phyloP scores from a whole-genome alignment of 1,140 invertebrate species.

The Sweltsa coloradensis region DNA sequence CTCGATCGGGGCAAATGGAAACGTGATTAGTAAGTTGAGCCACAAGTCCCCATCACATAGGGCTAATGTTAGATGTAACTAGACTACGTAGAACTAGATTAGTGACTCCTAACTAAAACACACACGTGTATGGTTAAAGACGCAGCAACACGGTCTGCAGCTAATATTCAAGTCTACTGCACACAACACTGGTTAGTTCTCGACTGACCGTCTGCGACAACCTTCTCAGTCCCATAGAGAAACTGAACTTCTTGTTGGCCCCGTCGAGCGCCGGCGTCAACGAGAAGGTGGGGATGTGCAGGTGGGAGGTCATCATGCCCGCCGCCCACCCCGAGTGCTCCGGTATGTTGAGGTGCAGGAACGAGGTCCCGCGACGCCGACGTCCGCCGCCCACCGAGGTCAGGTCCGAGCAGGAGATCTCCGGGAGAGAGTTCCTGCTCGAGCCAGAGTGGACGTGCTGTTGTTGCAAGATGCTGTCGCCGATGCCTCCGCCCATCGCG shows the following conservation, averaged over 20 bases:
- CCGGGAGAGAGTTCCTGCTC: too few relatives aligned
- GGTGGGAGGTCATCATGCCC: slow-evolving; percentile 25
- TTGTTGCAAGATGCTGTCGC: too few relatives aligned
- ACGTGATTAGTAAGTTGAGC: not conserved
- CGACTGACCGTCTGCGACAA: slow-evolving; percentile 41
- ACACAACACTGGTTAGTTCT: slow-evolving; percentile 1
- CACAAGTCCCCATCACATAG: too few relatives aligned
- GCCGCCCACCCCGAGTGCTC: slow-evolving; percentile 16
- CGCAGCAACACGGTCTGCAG: slow-evolving; percentile 10
- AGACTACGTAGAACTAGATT: too few relatives aligned
- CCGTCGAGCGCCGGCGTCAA: slow-evolving; percentile 31
- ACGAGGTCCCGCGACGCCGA: slow-evolving; percentile 25
- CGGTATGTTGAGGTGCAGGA: slow-evolving; percentile 34
- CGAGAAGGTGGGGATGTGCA: slow-evolving; percentile 38
- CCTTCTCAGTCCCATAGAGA: slow-evolving; percentile 33
- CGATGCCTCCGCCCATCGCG: too few relatives aligned
- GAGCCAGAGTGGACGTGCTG: too few relatives aligned
- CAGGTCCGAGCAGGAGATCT: too few relatives aligned
- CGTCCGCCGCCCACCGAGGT: not conserved
- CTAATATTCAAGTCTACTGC: slow-evolving; percentile 2
- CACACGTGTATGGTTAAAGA: slow-evolving; percentile 12
- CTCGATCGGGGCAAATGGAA: too few relatives aligned
- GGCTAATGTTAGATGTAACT: too few relatives aligned
- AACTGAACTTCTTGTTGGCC: slow-evolving; percentile 35
- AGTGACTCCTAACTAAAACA: too few relatives aligned